Percentiles rank a stretch among this genome's conserved stretches.
These are phyloP conservation scores for Limonius californicus DNA, from an alignment of 1,140 invertebrate genomes.

Conservation along the genomic window DNA sequence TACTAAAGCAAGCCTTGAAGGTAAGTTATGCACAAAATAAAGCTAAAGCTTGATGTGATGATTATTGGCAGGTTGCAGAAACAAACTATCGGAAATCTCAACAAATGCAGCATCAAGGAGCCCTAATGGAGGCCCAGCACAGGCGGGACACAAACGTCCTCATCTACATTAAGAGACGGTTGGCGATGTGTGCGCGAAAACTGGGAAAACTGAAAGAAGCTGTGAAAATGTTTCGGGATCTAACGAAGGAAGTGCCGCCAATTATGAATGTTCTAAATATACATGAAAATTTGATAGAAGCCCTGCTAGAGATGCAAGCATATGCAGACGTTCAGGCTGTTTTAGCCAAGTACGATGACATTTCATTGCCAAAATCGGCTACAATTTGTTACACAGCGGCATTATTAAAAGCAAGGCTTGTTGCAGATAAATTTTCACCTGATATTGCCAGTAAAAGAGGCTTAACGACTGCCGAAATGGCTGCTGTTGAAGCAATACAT, in stretches of 20 bases:
- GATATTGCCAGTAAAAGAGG: conserved; percentile 86
- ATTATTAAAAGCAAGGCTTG: conserved; percentile 85
- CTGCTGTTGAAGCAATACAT: conserved; percentile 94
- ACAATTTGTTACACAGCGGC: conserved; percentile 97
- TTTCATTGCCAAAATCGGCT: conserved; percentile 91
- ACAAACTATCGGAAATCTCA: conserved; percentile 80
- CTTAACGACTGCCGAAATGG: conserved; percentile 85
- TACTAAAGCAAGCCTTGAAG: conserved; percentile 83
- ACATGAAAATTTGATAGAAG: conserved; percentile 97
- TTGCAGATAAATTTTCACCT: conserved; percentile 90
- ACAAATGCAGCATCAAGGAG: conserved; percentile 59
- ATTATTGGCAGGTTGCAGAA: conserved; percentile 63
- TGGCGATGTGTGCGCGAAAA: conserved; percentile 96
- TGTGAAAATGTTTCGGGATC: conserved; percentile 94
- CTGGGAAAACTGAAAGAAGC: conserved; percentile 92
- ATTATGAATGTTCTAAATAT: conserved; percentile 95
- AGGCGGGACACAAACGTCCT: conserved; percentile 92
- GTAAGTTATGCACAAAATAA: too few species aligned
- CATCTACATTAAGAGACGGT: conserved; percentile 89
- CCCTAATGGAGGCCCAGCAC: conserved; percentile 71
- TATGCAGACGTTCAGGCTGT: conserved; percentile 96
- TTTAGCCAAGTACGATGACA: conserved; percentile 95
- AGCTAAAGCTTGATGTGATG: neutral
- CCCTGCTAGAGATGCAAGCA: conserved; percentile 90
- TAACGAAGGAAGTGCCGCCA: conserved; percentile 95